phyloP scores from a whole-genome alignment of 2,888 invertebrate genomes.

The Acanthosepion esculentum region DNA sequence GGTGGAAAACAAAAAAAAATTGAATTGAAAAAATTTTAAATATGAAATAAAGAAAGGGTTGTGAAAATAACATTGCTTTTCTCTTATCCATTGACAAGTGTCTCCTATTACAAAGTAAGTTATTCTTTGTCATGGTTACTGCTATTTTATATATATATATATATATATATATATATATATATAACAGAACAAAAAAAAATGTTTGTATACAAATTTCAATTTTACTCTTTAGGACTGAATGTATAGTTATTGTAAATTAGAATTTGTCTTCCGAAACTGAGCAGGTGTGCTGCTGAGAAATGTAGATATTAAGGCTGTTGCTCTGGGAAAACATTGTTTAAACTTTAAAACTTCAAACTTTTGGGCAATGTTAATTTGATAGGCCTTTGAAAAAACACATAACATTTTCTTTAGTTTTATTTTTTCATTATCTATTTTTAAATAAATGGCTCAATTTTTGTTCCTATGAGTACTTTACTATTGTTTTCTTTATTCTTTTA shows the following conservation, averaged over 20 bases:
- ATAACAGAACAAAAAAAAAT: not conserved
- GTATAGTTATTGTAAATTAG: constrained; percentile 8
- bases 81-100: constrained; percentile 9
- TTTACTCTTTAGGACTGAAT: not conserved
- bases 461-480: not conserved
- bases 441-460: not conserved
- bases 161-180: no score
- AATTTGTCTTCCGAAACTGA: constrained; percentile 14
- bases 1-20: not conserved
- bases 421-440: not conserved
- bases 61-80: not conserved
- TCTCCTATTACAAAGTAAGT: not conserved
- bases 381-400: not conserved
- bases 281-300: not conserved
- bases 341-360: not conserved
- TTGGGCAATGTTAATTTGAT: not conserved
- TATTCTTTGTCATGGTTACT: not conserved
- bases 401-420: not conserved
- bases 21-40: not conserved
- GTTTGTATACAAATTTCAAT: not conserved
- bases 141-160: not conserved
- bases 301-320: constrained; percentile 14
- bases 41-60: constrained; percentile 25
- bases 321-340: constrained; percentile 33
- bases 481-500: not conserved